These are phyloP conservation scores for Neopelma chrysocephalum DNA, from an alignment of 2,797 vertebrate species.

Conservation along the genomic window DNA sequence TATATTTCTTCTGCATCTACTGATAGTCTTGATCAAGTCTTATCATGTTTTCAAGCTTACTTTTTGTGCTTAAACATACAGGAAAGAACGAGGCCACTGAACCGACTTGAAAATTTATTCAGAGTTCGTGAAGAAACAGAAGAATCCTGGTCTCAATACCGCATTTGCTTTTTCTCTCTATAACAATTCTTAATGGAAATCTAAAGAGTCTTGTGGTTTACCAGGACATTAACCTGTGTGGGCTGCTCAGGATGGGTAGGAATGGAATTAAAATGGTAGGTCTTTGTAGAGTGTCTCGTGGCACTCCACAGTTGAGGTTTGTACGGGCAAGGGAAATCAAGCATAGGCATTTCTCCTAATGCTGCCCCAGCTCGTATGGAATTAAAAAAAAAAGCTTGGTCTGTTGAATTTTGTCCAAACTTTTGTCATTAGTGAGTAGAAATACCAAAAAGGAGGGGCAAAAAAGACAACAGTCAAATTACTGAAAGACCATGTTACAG, in stretches of 20 bases:
- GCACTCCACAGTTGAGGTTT: neutral
- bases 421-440: neutral
- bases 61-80: neutral
- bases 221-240: neutral
- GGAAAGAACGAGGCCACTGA: neutral
- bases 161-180: neutral
- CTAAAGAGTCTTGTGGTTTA: neutral
- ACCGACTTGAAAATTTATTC: neutral
- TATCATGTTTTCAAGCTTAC: neutral
- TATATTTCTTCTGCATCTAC: neutral
- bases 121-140: neutral
- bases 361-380: rapidly evolving
- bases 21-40: neutral
- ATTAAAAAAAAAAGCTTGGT: neutral
- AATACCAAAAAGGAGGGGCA: neutral
- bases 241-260: neutral
- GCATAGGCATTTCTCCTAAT: neutral
- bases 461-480: neutral
- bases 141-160: neutral
- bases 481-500: neutral
- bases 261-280: neutral
- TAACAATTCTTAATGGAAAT: neutral
- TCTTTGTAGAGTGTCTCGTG: neutral
- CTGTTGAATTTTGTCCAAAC: neutral
- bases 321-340: neutral